Base-by-base conservation (phyloP, 2,888 invertebrate species). In the Opisthograptis luteolata region DNA sequence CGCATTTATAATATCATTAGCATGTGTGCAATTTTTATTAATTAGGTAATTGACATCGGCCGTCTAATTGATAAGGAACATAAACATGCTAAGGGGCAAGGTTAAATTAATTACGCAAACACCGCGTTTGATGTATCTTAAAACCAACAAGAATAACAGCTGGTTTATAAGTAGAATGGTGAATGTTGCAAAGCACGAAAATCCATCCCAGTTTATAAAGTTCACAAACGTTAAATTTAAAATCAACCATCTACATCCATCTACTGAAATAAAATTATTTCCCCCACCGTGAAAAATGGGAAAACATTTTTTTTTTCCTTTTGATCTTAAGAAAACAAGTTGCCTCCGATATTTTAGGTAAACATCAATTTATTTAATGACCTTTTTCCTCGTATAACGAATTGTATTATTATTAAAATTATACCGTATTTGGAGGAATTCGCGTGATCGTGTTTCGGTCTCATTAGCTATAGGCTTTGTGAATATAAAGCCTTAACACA, bases 211-310 rank as follows among this genome's bases (percentile, higher is more conserved):
- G 71, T 78, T 78, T 74, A 47, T 69, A 64, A 79, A 81, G 72
- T 82, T 81, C 72, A 75, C 68, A 72, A 66, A 81, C 79, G 80
- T 80, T 81, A 77, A 82, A 81, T 81, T 84, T 82, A 76, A 84
- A 85, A 82, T 84, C 79, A 81, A 82, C 84, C 77, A 76, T 69
- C 79, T 64, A 78, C 79, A 77, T 80, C 73, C 73, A 76, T 76
- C 74, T 70, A 64, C 67, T 76, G 73, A 82, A 86, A 86, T 86
- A 81, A 84, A 86, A 86, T 87, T 86, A 86, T 83, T 77, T 78
- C 77, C 68, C 78, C 77, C 79, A 77, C 81, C 79, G 74, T 79
- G 77, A 79, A 84, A 85, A 84, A 79, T 80, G 75, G 62, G 73
- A 77, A 80, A 82, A 80, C 68, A 78, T 81, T 81, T 81, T 75